These are phyloP conservation scores for Centruroides sculpturatus DNA, from an alignment of 1,140 invertebrate genomes.

Conservation along the genomic window DNA sequence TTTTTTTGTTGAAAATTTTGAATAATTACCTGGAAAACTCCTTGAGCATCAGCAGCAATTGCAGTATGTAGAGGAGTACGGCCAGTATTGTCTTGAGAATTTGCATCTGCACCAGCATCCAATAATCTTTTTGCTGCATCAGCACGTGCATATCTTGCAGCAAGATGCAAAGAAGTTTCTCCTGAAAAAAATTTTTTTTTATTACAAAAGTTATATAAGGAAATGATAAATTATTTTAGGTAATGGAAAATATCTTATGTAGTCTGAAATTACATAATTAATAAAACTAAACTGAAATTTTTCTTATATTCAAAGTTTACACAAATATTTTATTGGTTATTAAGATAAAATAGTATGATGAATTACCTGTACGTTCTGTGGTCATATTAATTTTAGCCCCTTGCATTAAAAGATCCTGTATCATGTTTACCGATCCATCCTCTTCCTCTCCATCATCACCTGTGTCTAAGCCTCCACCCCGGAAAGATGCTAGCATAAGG, in stretches of 20 bases:
- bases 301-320: too few relatives aligned
- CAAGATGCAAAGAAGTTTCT: constrained; percentile 85
- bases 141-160: constrained; percentile 77
- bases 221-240: too few relatives aligned
- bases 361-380: constrained; percentile 71
- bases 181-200: constrained; percentile 1
- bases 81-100: constrained; percentile 85
- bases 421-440: constrained; percentile 43
- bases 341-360: too few relatives aligned
- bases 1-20: too few relatives aligned
- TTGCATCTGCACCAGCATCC: constrained; percentile 88
- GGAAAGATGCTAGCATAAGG: constrained; percentile 72
- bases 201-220: background rate
- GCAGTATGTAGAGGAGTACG: constrained; percentile 85
- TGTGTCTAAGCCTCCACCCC: constrained; percentile 13
- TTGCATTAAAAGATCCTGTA: constrained; percentile 75
- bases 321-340: too few relatives aligned
- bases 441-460: constrained; percentile 14
- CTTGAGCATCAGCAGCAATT: constrained; percentile 87
- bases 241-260: too few relatives aligned
- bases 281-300: too few relatives aligned
- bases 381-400: constrained; percentile 83
- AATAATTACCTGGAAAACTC: constrained; percentile 39
- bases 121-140: constrained; percentile 86
- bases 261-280: too few relatives aligned